Base-by-base conservation (phyloP, 2,113 vertebrate species). In the Xiphorhynchus elegans region DNA sequence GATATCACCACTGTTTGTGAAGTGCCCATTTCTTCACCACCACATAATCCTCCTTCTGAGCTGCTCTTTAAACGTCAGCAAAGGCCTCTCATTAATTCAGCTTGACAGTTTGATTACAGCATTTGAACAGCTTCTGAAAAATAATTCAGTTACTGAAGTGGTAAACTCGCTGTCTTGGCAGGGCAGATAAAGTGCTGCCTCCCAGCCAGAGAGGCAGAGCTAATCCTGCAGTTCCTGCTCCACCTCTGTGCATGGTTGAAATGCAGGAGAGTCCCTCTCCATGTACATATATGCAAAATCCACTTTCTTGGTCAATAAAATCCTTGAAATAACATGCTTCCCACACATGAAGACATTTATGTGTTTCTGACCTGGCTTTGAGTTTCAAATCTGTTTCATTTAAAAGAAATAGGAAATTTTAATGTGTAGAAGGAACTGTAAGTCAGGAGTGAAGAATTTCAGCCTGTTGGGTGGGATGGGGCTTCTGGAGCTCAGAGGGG, bases 51-150 rank as follows among this genome's bases (percentile, higher is more conserved):
- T 87, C 79, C 63, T 87, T 85, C 62, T 55, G 59, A 83, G 12
- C 67, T 37, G 75, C 79, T 94, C 82, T 83, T 94, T 90, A 86
- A 87, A 90, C 16, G 0, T 94, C 67, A 76, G 87, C 77, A 91
- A 72, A 84, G 87, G 77, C 31, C 47, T 92, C 20, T 28, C 37
- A 49, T 96, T 92, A 91, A 88, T 95, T 93, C 93, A 53, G 49
- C 58, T 6, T 94, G 94, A 90, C 87, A 86, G 64, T 90, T 81
- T 93, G 89, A 97, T 97, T 96, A 93, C 90, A 89, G 68, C 76
- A 81, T 89, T 92, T 91, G 90, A 86, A 70, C 81, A 88, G 75
- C 87, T 95, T 76, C 89, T 94, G 91, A 83, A 88, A 91, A 94
- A 95, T 84, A 94, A 90, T 88, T 92, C 75, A 11, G 94, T 94